Conservation (phyloP, 2,113 vertebrate genomes). For the Montifringilla adamsi region DNA sequence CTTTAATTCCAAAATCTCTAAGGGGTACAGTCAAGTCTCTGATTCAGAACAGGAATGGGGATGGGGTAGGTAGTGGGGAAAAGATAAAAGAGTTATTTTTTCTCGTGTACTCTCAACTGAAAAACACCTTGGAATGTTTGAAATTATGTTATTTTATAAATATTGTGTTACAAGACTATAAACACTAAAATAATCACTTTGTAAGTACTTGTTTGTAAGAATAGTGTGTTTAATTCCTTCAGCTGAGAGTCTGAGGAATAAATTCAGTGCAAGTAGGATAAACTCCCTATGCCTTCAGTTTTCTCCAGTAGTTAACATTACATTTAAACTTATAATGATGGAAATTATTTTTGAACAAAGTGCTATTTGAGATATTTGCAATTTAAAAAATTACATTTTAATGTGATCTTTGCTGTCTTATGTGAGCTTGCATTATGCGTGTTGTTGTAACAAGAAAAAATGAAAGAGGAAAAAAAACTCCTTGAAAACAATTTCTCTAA, state of each 20-base stretch:
- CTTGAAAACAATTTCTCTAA: neutral
- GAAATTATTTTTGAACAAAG: neutral
- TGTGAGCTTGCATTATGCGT: neutral
- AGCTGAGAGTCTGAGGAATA: neutral
- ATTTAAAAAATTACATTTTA: neutral
- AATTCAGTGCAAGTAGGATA: neutral
- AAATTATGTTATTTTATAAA: constrained; percentile 41
- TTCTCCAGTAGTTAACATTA: neutral
- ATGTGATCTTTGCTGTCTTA: neutral
- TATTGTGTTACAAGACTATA: neutral
- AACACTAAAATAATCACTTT: constrained; percentile 32
- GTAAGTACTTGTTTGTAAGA: constrained; percentile 29
- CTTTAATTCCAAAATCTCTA: neutral
- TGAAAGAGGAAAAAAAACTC: neutral
- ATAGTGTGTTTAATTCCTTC: constrained; percentile 15
- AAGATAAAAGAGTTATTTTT: neutral
- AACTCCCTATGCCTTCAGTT: neutral
- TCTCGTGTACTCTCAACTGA: constrained; percentile 9
- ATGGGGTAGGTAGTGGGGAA: too few species aligned
- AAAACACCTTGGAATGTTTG: constrained; percentile 24
- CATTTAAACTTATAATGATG: neutral
- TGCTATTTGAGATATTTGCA: neutral
- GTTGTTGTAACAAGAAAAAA: neutral
- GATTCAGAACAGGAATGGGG: neutral
- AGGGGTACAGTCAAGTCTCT: neutral